phyloP scores from a whole-genome alignment of 2,797 vertebrate species.

The Thalassophryne amazonica region DNA sequence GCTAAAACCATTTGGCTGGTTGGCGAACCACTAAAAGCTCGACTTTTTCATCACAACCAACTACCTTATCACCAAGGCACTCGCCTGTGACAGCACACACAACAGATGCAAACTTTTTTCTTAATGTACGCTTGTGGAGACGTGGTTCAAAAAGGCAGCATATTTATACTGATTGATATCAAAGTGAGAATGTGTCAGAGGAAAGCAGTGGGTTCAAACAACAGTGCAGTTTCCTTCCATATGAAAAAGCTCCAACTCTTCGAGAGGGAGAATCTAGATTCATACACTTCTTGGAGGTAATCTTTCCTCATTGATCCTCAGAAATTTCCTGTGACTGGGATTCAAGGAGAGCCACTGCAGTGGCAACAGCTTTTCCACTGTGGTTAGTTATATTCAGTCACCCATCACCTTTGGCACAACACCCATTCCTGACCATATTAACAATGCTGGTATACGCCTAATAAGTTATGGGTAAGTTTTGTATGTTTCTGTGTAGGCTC shows the following conservation, averaged over 20 bases:
- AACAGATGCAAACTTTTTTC: neutral
- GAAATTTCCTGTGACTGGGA: no score
- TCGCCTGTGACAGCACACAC: neutral
- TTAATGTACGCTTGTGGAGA: neutral
- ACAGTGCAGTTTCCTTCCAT: neutral
- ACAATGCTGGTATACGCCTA: no score
- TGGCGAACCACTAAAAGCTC: conserved; percentile 23
- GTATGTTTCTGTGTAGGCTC: no score
- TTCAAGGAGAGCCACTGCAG: no score
- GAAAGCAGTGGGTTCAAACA: conserved; percentile 10
- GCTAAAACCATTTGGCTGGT: conserved; percentile 25
- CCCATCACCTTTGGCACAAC: no score
- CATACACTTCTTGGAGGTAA: no score
- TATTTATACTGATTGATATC: conserved; percentile 2
- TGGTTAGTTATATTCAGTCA: no score
- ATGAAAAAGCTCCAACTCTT: neutral
- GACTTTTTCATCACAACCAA: conserved; percentile 11
- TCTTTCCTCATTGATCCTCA: no score
- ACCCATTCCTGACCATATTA: no score
- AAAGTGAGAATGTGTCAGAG: neutral
- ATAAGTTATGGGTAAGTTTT: no score
- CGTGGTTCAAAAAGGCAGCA: neutral
- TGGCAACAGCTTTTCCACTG: no score
- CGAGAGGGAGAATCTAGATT: neutral
- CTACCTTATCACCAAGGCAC: neutral